Base-by-base conservation (phyloP, 2,888 invertebrate genomes). In the Liodrosophila aerea region DNA sequence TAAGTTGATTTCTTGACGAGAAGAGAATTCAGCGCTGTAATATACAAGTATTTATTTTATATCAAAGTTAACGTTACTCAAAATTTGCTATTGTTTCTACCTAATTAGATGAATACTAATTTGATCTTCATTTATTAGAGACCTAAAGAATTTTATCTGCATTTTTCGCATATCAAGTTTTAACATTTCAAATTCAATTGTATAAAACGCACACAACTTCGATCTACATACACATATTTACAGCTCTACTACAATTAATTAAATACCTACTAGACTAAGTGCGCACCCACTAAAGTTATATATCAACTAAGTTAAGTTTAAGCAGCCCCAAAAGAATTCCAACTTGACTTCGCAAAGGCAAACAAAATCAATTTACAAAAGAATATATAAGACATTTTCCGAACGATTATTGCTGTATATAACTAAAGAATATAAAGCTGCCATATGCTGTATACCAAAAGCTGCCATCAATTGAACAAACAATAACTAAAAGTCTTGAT, bases 161-260 rank as follows among this genome's bases (percentile, higher is more conserved):
- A 72, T 63, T 63, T 75, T 18, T 27, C 18, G 69, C 82, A 78
- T 76, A 78, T 78, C 76, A 78, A 63, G 46, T 66, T 63, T 47
- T 39, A 63, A 58, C 59, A 74, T 77, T 76, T 82, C 78, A 39
- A 37, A 37, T 37, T 37, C 37, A 78, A 76, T 82, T 76, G 76
- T 76, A 71, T 61, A 73, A 71, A 71, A 68, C 43, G 67, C 73
- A 72, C 70, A 40, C 59, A 46, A 27, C 56, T 61, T 67, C 51
- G 39, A 67, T 47, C 50, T 46, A 49, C 31, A 56, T n/a, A n/a
- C n/a, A n/a, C n/a, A n/a, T n/a, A 46, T 62, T 47, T 64, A 34
- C n/a, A 47, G 37, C 45, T 30, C 34, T 41, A 7, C 16, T 31
- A 34, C 45, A 52, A 39, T 61, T 27, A 34, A 49, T 29, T 18